A percentile compares a stretch with the other conserved stretches of the same genome.
These are phyloP conservation scores for Thunnus maccoyii DNA, from an alignment of 2,113 vertebrate species.

Conservation along the genomic window DNA sequence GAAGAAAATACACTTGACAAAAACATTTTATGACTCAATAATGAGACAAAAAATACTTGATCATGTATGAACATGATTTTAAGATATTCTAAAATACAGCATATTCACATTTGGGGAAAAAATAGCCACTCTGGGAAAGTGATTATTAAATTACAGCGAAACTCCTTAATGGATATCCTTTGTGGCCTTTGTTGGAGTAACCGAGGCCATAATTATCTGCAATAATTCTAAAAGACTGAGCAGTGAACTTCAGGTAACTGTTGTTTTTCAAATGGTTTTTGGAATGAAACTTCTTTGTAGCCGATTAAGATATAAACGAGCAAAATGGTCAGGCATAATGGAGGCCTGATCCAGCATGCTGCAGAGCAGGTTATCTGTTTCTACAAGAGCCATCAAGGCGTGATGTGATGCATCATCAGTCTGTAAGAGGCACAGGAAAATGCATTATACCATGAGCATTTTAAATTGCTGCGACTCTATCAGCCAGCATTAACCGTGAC, in stretches of 20 bases:
- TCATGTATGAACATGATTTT: not conserved
- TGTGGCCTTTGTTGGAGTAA: not conserved
- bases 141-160: slow-evolving; percentile 2
- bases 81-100: not conserved
- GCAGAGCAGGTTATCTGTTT: slow-evolving; percentile 61
- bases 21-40: not conserved
- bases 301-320: slow-evolving; percentile 36
- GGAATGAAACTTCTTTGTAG: slow-evolving; percentile 18
- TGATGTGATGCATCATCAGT: slow-evolving; percentile 67
- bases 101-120: not conserved
- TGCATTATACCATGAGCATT: slow-evolving; percentile 70
- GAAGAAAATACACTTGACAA: not conserved
- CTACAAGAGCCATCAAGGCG: slow-evolving; percentile 57
- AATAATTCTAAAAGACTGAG: slow-evolving; percentile 42
- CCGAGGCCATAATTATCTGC: slow-evolving; percentile 27
- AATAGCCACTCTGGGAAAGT: not conserved
- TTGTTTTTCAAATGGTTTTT: slow-evolving; percentile 15
- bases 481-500: slow-evolving; percentile 72
- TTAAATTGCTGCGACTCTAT: slow-evolving; percentile 72
- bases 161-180: slow-evolving; percentile 11
- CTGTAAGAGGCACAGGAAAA: slow-evolving; percentile 64
- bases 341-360: slow-evolving; percentile 26
- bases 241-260: slow-evolving; percentile 48
- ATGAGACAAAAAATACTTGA: not conserved
- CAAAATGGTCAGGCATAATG: slow-evolving; percentile 35